These are phyloP conservation scores for Oikopleura dioica DNA, from an alignment of 23 tunicate genomes.

Conservation along the genomic window DNA sequence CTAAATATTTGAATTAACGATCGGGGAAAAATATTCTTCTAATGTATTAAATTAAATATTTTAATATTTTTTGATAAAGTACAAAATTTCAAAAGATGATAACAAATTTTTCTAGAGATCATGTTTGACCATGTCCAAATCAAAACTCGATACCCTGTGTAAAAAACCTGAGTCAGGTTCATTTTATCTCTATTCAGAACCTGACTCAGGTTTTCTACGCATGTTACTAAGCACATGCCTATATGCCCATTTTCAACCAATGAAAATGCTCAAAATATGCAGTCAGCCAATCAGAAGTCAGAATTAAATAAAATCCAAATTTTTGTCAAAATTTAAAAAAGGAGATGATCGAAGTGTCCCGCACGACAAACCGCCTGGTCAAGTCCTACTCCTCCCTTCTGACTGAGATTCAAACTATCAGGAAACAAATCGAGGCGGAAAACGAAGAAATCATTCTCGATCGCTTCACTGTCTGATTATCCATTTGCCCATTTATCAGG, in stretches of 20 bases:
- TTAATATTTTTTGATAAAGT: not conserved
- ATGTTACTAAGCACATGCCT: too few relatives aligned
- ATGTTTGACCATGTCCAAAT: too few relatives aligned
- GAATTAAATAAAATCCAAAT: too few relatives aligned
- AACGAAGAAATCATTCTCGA: not conserved
- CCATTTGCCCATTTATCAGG: not conserved
- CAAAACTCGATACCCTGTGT: too few relatives aligned
- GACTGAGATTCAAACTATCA: not conserved
- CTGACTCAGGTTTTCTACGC: too few relatives aligned
- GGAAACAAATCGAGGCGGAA: not conserved
- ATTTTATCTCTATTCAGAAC: too few relatives aligned
- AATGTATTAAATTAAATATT: not conserved
- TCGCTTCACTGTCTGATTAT: not conserved
- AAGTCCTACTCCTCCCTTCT: not conserved
- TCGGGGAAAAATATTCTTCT: not conserved
- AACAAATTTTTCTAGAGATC: not conserved
- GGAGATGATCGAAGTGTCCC: not conserved
- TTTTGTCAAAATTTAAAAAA: not conserved
- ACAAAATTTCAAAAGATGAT: not conserved
- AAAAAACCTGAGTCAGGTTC: too few relatives aligned
- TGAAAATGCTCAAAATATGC: too few relatives aligned
- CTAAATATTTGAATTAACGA: too few relatives aligned
- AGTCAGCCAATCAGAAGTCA: too few relatives aligned
- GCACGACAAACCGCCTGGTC: not conserved
- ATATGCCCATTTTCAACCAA: too few relatives aligned